Evolutionary conservation across 2,113 vertebrate species (phyloP).

Genomic region (Monarcha castaneiventris): DNA sequence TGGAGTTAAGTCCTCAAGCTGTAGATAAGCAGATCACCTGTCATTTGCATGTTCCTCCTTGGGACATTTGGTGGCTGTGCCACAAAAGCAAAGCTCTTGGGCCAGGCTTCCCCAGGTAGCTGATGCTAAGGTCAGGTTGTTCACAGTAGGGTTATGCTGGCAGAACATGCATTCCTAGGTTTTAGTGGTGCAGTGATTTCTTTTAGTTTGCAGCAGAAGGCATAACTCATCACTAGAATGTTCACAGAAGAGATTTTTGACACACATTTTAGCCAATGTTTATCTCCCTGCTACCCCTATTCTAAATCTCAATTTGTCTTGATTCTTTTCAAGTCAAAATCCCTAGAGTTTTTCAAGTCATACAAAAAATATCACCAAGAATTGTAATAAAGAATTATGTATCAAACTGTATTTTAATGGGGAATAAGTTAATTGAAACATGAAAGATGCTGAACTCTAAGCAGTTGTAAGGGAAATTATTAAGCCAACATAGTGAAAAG

Average conservation of each 20-base stretch:
- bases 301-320: not conserved
- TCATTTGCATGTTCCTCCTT: not conserved
- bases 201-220: not conserved
- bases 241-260: not conserved
- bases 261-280: not conserved
- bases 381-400: not conserved
- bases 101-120: not conserved
- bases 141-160: not conserved
- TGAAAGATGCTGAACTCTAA: not conserved
- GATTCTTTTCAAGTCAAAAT: not conserved
- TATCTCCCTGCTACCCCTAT: not conserved
- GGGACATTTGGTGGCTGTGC: not conserved
- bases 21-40: not conserved
- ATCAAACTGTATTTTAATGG: not conserved
- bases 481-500: not conserved
- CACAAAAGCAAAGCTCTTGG: not conserved
- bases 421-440: not conserved
- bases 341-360: not conserved
- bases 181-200: not conserved
- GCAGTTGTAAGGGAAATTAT: not conserved
- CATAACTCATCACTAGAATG: not conserved
- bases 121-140: not conserved
- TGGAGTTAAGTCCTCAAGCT: not conserved
- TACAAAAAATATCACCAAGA: not conserved
- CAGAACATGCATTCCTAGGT: not conserved